Base-by-base conservation (phyloP, 64 coral and sea anemone species). In the Pachyseris speciosa region DNA sequence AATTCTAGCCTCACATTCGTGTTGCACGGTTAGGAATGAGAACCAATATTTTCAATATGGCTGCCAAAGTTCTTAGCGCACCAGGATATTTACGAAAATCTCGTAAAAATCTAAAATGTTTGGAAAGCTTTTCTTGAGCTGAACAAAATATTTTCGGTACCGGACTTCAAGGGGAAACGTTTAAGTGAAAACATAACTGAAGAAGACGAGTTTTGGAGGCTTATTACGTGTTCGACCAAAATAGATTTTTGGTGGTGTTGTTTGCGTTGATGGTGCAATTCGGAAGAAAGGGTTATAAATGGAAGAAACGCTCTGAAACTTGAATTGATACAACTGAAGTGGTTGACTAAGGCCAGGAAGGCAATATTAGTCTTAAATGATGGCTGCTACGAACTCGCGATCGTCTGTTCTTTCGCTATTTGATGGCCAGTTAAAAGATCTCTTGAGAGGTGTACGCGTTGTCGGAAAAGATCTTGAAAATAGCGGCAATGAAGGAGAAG, bases 211-310 rank as follows among this genome's bases (percentile, higher is more conserved):
- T n/a, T 9, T 42, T 39, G 34, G 9, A 11, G 22, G 30, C 17
- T 3, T 64, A 1, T 74, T 45, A 74, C 70, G 41, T 74, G 8
- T 43, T 7, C 0, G 20, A 39, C 39, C 39, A 47, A 74, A 44
- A 74, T 44, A 37, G 34, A 10, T 10, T 17, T 74, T 26, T 4
- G 22, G 12, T 19, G 16, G 4, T 57, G 16, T 13, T 19, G 22
- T 57, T 57, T 57, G 19, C 27, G 13, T 69, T 37, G 31, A 31
- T 80, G 75, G 75, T 80, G 75, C 75, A 80, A 80, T 80, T n/a
- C 37, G 36, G 34, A 22, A 3, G 33, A 24, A 58, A 42, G 31
- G 25, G 40, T 20, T 36, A 24, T n/a, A 60, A 30, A 52, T 38
- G 1, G 19, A n/a, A 3, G 2, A 58, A 47, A 7, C 2, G 36